Evolutionary conservation across 1,140 invertebrate genomes (phyloP).

Genomic region (Cyphomyrmex costatus): DNA sequence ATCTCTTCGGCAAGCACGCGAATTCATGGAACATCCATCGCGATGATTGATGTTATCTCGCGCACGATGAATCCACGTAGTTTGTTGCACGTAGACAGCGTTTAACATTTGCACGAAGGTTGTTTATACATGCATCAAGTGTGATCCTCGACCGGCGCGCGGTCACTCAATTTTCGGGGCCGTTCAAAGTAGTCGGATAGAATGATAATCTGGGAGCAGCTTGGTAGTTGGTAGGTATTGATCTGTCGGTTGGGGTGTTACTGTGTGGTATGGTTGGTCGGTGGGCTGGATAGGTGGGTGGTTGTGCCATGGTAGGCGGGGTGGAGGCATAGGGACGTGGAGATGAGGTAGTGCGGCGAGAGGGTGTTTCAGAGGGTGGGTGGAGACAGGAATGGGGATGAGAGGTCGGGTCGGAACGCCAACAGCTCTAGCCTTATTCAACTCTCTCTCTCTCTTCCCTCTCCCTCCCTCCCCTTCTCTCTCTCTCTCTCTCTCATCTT

Average conservation of each 20-base stretch:
- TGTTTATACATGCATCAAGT: constrained; percentile 41
- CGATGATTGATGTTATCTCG: constrained; percentile 46
- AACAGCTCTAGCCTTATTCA: constrained; percentile 75
- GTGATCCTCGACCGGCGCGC: constrained; percentile 3
- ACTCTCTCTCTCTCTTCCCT: constrained; percentile 24
- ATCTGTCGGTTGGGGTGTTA: constrained; percentile 84
- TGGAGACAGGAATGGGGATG: constrained; percentile 76
- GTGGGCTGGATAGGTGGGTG: constrained; percentile 77
- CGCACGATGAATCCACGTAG: constrained; percentile 8
- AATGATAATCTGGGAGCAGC: constrained; percentile 83
- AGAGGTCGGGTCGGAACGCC: constrained; percentile 76
- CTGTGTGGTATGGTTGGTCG: constrained; percentile 80
- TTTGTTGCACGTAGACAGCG: constrained; percentile 36
- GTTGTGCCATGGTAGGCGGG: constrained; percentile 77
- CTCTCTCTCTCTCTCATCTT: neutral
- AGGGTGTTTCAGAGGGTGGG: constrained; percentile 56
- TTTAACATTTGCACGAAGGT: constrained; percentile 40
- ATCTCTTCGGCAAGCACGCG: constrained; percentile 32
- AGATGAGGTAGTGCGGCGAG: constrained; percentile 60
- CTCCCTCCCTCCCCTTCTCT: neutral
- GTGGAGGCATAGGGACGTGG: constrained; percentile 65
- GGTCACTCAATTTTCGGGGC: constrained; percentile 77
- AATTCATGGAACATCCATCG: constrained; percentile 32
- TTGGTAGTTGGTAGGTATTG: constrained; percentile 85
- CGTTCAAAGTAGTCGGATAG: constrained; percentile 81